Evolutionary conservation across 2,888 invertebrate species (phyloP), one percentile per base, ranked within the genome.

Genomic region (Kuschelorhynchus macadamiae): DNA sequence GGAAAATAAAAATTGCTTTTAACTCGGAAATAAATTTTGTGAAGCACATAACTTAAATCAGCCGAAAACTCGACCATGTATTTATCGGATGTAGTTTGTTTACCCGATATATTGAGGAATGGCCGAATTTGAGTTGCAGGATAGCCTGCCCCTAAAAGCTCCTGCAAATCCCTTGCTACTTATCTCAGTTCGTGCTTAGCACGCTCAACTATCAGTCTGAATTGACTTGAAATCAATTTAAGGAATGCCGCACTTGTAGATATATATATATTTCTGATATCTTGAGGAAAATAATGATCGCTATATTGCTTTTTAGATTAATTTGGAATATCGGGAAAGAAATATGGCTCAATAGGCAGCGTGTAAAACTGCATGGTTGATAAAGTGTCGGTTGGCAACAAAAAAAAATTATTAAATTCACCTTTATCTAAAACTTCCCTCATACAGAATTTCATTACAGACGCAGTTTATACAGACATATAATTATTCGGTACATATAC

Each of bases 201-300:
- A 64, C 49, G 25, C 42, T 49, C 41, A 69, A 69, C 53, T 69
- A 65, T 46, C 16, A 20, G 18, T 33, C 50, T 39, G 68, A 64
- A 68, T 69, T 65, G 69, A 64, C 64, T 65, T 46, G 46, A 60
- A 69, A 69, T 69, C 69, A 69, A 69, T 69, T 64, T 69, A 33
- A 41, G 5, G 21, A 21, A 21, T 53, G 17, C 33, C 52, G 12
- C 9, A 17, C 21, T 17, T 55, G 11, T 17, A 49, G 25, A 49
- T 9, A 25, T 49, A 46, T 36, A 16, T 53, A 12, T 50, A 32
- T 50, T 25, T 25, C 7, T 36, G 36, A 36, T 36, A 36, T 36
- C 12, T 11, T 36, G 2, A 9, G 11, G 36, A 36, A 36, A 36
- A 36, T 36, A n/a, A 36, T 36, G 36, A 8, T 36, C 25, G n/a